Percentiles rank a stretch among this genome's conserved stretches.
Evolutionary conservation across 2,888 invertebrate species (phyloP).

Genomic region (Gymnocheta viridis): DNA sequence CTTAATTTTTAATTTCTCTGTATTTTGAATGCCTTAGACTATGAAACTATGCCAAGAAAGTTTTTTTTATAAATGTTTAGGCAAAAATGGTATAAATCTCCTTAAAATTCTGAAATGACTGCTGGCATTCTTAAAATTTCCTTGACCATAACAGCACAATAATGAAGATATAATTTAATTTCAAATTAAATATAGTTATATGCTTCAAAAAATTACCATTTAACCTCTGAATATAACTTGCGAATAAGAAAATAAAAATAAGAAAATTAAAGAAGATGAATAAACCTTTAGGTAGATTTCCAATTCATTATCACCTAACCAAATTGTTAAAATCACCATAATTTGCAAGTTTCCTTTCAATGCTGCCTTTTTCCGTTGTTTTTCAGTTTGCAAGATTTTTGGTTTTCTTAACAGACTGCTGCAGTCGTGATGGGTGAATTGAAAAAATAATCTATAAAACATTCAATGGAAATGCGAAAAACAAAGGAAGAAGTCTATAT

Average conservation of each 20-base stretch:
- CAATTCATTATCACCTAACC: slow-evolving; percentile 69
- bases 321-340: slow-evolving; percentile 68
- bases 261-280: neutral
- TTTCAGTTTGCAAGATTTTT: neutral
- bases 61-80: no score
- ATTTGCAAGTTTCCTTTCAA: slow-evolving; percentile 67
- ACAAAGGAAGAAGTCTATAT: slow-evolving; percentile 48
- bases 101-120: neutral
- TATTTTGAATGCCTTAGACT: no score
- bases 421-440: slow-evolving; percentile 62
- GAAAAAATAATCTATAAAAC: slow-evolving; percentile 65
- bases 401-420: slow-evolving; percentile 25
- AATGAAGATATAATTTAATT: slow-evolving; percentile 36
- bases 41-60: no score
- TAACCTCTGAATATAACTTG: neutral
- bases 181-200: slow-evolving; percentile 8
- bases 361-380: slow-evolving; percentile 8
- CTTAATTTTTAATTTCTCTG: no score
- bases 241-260: neutral
- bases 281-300: slow-evolving; percentile 52
- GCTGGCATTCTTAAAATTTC: neutral
- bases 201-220: neutral
- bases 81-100: no score
- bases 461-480: slow-evolving; percentile 46
- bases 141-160: neutral